Base-by-base conservation (phyloP, 2,888 invertebrate genomes). In the Pristionchus mayeri region DNA sequence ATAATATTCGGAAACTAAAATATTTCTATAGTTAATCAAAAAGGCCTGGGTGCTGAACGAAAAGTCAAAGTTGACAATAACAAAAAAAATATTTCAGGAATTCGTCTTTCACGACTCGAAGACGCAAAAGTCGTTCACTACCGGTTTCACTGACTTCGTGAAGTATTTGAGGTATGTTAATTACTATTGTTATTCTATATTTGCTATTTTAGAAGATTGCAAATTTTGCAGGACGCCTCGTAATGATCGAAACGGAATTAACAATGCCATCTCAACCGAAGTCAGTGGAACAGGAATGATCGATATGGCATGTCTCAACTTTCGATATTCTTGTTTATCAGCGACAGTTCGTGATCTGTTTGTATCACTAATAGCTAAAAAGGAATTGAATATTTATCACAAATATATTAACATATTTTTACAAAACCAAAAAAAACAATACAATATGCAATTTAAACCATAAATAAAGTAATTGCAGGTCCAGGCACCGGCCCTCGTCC, bases 121-220 rank as follows among this genome's bases (percentile, higher is more conserved):
- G 13, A 80, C 85, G 30, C 89, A 89, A 95, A 95, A 98, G 16
- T 97, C 97, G 0, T 95, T 96, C 80, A 95, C 87, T 94, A 98
- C 98, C 98, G 96, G 97, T 0, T 97, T 99, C 97, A 97, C 97
- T 94, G 98, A 98, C 92, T 96, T 96, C 96, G 95, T 96, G 91
- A 95, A 95, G 85, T 97, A 98, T 94, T 98, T 97, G 94, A 97
- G 97, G 92, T 96, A 96, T 86, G 88, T 80, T 76, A 83, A 37
- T 50, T 13, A 76, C 18, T 37, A 54, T 57, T 57, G n/a, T 16
- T 24, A 57, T n/a, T 54, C 7, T 13, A 7, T 3, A 54, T 18
- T 21, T 54, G 3, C 54, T n/a, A n/a, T 7, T 21, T 21, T n/a
- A 57, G 52, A 52, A 24, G 57, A 24, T 7, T 57, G 24, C 6